These are phyloP conservation scores for Ypsolopha scabrella DNA, from an alignment of 2,888 invertebrate genomes.

Conservation along the genomic window DNA sequence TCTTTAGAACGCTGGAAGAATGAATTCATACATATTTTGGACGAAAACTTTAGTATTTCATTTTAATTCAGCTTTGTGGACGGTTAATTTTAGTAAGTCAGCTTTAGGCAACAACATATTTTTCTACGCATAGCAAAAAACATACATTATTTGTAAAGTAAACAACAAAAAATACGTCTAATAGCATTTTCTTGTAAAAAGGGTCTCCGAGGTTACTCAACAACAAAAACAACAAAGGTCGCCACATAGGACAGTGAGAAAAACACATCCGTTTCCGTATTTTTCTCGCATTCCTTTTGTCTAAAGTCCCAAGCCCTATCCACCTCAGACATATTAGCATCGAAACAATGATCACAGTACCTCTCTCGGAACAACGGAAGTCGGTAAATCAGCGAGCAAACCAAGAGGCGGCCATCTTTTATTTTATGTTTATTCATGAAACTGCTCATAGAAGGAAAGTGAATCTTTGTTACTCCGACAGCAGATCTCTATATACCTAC, in stretches of 20 bases:
- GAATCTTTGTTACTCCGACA: slow-evolving; percentile 42
- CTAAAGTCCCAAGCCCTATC: background rate
- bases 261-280: background rate
- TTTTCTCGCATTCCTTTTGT: too few relatives aligned
- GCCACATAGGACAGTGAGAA: background rate
- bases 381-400: slow-evolving; percentile 52
- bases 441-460: slow-evolving; percentile 59
- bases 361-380: slow-evolving; percentile 8
- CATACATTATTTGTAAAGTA: too few relatives aligned
- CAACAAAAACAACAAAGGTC: background rate
- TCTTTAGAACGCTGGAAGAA: too few relatives aligned
- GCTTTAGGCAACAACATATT: too few relatives aligned
- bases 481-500: too few relatives aligned
- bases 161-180: too few relatives aligned
- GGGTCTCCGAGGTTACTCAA: background rate
- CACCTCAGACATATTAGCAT: background rate
- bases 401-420: slow-evolving; percentile 27
- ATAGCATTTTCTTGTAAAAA: too few relatives aligned
- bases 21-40: too few relatives aligned
- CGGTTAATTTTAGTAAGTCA: too few relatives aligned
- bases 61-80: too few relatives aligned
- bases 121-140: too few relatives aligned
- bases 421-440: slow-evolving; percentile 66
- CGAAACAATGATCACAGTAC: background rate
- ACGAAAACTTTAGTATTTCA: too few relatives aligned